These are phyloP conservation scores for Tanypteryx hageni DNA, from an alignment of 2,888 invertebrate species.

Conservation along the genomic window DNA sequence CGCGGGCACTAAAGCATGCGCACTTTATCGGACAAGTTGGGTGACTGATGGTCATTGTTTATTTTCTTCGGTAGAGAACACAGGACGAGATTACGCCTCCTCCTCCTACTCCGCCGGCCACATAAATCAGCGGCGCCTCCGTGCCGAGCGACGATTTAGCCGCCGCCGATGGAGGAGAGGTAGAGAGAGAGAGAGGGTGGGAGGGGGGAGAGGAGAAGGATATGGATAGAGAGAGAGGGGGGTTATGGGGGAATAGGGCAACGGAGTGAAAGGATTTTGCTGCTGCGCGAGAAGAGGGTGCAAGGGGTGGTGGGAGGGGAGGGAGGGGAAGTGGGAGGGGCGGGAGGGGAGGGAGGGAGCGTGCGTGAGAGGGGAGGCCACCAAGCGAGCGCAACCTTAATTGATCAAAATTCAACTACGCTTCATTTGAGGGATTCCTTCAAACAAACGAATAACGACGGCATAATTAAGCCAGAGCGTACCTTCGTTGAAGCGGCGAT, in stretches of 20 bases:
- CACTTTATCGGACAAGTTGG: conserved; percentile 62
- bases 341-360: no score
- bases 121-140: conserved; percentile 26
- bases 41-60: conserved; percentile 63
- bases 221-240: no score
- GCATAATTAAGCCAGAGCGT: neutral
- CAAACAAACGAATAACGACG: neutral
- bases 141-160: no score
- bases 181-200: no score
- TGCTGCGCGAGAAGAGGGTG: no score
- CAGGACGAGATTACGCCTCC: conserved; percentile 50
- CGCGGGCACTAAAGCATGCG: conserved; percentile 59
- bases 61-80: conserved; percentile 58
- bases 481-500: neutral
- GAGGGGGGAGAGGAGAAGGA: no score
- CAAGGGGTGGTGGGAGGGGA: no score
- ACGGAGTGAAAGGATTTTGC: no score
- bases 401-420: neutral
- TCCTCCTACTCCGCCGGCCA: neutral
- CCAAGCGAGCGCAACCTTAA: neutral
- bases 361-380: neutral
- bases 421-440: conserved; percentile 8
- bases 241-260: no score
- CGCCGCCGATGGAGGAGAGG: neutral
- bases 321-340: no score